A percentile compares a stretch with the other conserved stretches of the same genome.
These are phyloP conservation scores for Anomalospiza imberbis DNA, from an alignment of 2,797 vertebrate species.

Conservation along the genomic window DNA sequence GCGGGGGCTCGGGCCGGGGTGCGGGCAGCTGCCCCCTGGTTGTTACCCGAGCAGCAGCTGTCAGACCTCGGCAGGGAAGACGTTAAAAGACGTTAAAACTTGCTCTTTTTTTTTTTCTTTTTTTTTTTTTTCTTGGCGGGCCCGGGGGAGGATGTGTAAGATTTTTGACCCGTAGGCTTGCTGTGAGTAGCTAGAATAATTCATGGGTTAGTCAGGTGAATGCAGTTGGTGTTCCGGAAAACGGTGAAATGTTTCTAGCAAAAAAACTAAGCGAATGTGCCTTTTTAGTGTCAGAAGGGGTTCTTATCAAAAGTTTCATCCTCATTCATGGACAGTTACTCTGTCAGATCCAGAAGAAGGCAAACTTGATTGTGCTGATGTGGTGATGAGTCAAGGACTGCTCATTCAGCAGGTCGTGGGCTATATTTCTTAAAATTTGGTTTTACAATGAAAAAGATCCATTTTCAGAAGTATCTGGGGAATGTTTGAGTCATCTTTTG, in stretches of 20 bases:
- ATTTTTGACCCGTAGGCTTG: not conserved
- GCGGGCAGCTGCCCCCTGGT: not conserved
- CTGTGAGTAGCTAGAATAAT: not conserved
- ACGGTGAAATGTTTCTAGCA: not conserved
- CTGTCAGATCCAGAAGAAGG: not conserved
- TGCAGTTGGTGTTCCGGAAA: not conserved
- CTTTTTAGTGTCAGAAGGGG: not conserved
- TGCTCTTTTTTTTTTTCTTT: not conserved
- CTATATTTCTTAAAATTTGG: not conserved
- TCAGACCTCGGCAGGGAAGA: not conserved
- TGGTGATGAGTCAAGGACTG: not conserved
- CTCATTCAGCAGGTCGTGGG: fast-evolving
- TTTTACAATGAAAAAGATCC: not conserved
- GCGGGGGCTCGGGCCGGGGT: too few species aligned
- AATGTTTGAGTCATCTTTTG: not conserved
- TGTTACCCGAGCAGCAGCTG: not conserved
- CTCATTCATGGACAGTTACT: not conserved
- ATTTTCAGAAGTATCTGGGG: not conserved
- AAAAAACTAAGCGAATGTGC: not conserved
- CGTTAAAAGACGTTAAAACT: not conserved
- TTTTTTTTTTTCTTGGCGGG: too few species aligned
- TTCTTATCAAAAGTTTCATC: not conserved
- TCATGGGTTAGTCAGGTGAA: not conserved
- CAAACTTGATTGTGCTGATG: not conserved
- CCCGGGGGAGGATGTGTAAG: not conserved